Evolutionary conservation across 2,797 vertebrate genomes (phyloP).

Genomic region (Fistularia tabacaria): DNA sequence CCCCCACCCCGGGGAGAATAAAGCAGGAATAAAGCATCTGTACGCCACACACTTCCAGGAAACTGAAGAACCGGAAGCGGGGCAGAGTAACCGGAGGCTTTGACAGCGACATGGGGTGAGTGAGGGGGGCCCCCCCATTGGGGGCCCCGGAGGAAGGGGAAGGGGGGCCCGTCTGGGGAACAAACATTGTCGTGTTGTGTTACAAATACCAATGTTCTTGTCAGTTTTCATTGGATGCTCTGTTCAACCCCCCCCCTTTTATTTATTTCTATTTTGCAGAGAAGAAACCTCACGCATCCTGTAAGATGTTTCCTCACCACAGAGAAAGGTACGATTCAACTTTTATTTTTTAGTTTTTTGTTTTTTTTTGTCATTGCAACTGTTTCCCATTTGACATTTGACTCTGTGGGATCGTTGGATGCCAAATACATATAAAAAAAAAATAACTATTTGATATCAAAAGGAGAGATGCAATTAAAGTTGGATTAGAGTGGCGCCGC

Average conservation of each 20-base stretch:
- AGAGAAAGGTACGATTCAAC: conserved; percentile 77
- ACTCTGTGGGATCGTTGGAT: conserved; percentile 9
- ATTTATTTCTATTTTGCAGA: conserved; percentile 42
- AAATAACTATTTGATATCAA: not conserved
- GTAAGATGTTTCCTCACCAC: conserved; percentile 80
- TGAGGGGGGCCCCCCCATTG: not conserved
- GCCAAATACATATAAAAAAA: not conserved
- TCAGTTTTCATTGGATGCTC: too few species aligned
- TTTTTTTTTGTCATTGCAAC: not conserved
- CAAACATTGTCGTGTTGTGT: too few species aligned
- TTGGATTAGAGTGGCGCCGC: not conserved
- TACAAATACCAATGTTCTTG: too few species aligned
- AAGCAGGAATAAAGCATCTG: conserved; percentile 50
- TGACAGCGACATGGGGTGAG: conserved; percentile 72
- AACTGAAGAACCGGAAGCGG: conserved; percentile 16
- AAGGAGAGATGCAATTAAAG: not conserved
- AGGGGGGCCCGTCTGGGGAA: not conserved
- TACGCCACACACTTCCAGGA: conserved; percentile 21
- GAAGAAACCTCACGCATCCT: conserved; percentile 55
- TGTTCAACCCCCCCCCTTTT: not conserved
- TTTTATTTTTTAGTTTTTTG: not conserved
- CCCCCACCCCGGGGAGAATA: conserved; percentile 32
- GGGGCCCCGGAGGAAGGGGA: not conserved
- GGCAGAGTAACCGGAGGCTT: conserved; percentile 16
- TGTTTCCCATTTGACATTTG: not conserved